Evolutionary conservation across 1,140 invertebrate genomes (phyloP).

Genomic region (Cherax destructor): DNA sequence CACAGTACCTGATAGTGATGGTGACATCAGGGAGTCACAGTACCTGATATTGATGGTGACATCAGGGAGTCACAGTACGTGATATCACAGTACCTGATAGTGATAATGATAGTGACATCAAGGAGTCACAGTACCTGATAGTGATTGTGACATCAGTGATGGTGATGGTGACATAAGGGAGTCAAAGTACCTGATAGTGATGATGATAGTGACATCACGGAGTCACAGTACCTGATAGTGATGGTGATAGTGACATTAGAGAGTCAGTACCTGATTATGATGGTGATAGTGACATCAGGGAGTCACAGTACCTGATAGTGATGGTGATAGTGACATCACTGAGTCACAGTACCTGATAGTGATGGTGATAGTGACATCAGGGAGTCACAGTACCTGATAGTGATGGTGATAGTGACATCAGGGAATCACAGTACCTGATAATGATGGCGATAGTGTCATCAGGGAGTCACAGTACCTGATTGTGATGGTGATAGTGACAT

Average conservation of each 20-base stretch:
- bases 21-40: neutral
- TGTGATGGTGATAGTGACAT: neutral
- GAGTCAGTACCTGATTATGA: neutral
- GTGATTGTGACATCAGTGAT: too few relatives aligned
- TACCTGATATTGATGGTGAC: neutral
- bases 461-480: neutral
- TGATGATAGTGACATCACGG: neutral
- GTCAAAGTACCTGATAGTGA: neutral
- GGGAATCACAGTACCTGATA: neutral
- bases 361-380: too few relatives aligned
- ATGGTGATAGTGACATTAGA: neutral
- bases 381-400: too few relatives aligned
- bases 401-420: too few relatives aligned
- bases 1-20: neutral
- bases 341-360: too few relatives aligned
- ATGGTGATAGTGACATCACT: too few relatives aligned
- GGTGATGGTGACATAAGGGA: too few relatives aligned
- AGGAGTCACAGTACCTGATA: too few relatives aligned
- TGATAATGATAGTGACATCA: too few relatives aligned
- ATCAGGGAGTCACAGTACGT: constrained; percentile 72
- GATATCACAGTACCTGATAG: constrained; percentile 73
- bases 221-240: constrained; percentile 11
- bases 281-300: too few relatives aligned
- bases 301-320: too few relatives aligned
- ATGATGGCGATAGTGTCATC: neutral